Evolutionary conservation across 2,888 invertebrate genomes (phyloP).

Genomic region (Galeopsomyia nigrocyanea): DNA sequence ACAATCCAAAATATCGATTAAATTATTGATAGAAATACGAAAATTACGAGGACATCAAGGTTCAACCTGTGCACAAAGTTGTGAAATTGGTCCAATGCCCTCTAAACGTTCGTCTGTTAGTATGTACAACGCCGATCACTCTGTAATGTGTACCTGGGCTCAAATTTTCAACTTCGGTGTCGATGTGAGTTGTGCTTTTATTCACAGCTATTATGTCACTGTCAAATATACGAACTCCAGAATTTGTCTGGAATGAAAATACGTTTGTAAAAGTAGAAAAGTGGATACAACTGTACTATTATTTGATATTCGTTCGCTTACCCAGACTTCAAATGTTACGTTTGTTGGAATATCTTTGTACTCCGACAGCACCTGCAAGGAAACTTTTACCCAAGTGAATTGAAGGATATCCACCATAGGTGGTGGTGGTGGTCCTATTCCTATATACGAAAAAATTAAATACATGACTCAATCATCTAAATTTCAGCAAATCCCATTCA

Average conservation of each 20-base stretch:
- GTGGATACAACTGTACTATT: not conserved
- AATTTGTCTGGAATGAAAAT: constrained; percentile 16
- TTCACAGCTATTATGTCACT: constrained; percentile 7
- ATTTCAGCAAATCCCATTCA: not conserved
- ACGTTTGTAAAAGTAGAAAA: not conserved
- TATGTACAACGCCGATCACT: not conserved
- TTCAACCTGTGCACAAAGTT: constrained; percentile 51
- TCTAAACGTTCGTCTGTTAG: not conserved
- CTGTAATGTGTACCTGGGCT: constrained; percentile 48
- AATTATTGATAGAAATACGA: too few species aligned
- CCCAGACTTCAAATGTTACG: constrained; percentile 47
- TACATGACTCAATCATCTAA: not conserved
- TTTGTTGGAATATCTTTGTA: constrained; percentile 36
- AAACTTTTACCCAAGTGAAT: constrained; percentile 41
- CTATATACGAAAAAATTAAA: constrained; percentile 14
- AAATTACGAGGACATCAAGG: constrained; percentile 6
- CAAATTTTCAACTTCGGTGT: constrained; percentile 31
- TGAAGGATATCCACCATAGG: constrained; percentile 40
- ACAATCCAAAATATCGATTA: not conserved
- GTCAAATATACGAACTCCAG: not conserved
- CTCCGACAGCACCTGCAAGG: constrained; percentile 36
- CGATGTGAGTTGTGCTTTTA: constrained; percentile 28
- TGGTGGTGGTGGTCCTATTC: constrained; percentile 32
- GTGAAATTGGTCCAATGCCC: constrained; percentile 41
- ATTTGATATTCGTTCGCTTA: constrained; percentile 28